Conservation (phyloP, 2,888 invertebrate species). For the Lymantria monacha region DNA sequence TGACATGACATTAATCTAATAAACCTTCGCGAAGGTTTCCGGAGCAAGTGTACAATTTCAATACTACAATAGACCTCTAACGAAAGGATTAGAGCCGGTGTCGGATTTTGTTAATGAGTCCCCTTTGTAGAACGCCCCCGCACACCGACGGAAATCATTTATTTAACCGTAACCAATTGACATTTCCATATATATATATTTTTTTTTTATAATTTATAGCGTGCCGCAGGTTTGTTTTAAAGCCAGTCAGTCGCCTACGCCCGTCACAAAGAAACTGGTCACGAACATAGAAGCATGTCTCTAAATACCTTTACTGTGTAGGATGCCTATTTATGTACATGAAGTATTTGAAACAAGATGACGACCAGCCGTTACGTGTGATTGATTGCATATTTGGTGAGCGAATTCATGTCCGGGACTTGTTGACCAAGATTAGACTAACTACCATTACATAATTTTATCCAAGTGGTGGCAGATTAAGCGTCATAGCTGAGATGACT, state of each 20-base stretch:
- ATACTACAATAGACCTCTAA: conserved; percentile 70
- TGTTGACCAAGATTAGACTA: conserved; percentile 5
- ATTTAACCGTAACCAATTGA: conserved; percentile 67
- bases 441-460: conserved; percentile 3
- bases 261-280: conserved; percentile 30
- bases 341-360: conserved; percentile 23
- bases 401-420: conserved; percentile 13
- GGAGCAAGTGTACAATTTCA: conserved; percentile 9
- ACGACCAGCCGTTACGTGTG: conserved; percentile 20
- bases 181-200: conserved; percentile 59
- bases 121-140: conserved; percentile 63
- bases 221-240: conserved; percentile 51
- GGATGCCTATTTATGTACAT: conserved; percentile 15
- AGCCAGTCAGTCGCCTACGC: conserved; percentile 52
- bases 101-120: conserved; percentile 70
- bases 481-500: no score
- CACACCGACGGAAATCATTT: conserved; percentile 66
- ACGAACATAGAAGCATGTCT: conserved; percentile 23
- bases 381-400: conserved; percentile 26
- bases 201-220: conserved; percentile 43
- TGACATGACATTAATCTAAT: no score
- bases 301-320: conserved; percentile 26
- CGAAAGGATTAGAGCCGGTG: conserved; percentile 77
- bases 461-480: neutral
- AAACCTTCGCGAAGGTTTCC: no score